Conservation (phyloP, 2,888 invertebrate species). For the Fragum sueziense region DNA sequence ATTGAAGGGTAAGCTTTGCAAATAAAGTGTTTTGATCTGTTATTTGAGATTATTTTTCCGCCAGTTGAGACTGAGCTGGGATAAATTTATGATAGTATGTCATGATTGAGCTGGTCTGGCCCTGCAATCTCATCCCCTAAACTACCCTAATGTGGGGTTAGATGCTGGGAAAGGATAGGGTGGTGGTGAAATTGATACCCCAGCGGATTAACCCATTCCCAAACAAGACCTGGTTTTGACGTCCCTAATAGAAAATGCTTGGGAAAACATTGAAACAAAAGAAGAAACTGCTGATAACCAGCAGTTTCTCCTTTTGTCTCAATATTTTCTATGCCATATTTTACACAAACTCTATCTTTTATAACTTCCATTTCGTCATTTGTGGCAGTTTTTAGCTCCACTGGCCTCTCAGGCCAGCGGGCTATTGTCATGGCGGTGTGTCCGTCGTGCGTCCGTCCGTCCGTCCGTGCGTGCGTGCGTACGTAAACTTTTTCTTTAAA, state of each 20-base stretch:
- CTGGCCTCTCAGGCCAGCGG: too few relatives aligned
- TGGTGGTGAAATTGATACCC: slow-evolving; percentile 7
- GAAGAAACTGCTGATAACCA: too few relatives aligned
- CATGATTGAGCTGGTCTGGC: slow-evolving; percentile 26
- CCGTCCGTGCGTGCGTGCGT: too few relatives aligned
- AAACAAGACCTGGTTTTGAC: too few relatives aligned
- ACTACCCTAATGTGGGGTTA: slow-evolving; percentile 2
- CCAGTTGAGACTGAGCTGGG: background rate
- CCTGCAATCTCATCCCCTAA: slow-evolving; percentile 14
- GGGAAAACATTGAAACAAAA: too few relatives aligned
- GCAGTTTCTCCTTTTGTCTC: background rate
- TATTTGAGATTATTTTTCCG: slow-evolving; percentile 19
- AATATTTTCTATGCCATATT: background rate
- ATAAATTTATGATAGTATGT: slow-evolving; percentile 44
- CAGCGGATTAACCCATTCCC: background rate
- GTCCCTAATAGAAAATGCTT: too few relatives aligned
- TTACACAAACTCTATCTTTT: too few relatives aligned
- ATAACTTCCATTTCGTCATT: too few relatives aligned
- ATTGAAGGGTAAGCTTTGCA: background rate
- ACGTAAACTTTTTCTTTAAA: too few relatives aligned
- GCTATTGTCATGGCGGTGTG: too few relatives aligned
- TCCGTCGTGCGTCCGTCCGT: background rate
- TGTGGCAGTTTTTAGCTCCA: too few relatives aligned
- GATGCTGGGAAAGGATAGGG: slow-evolving; percentile 2
- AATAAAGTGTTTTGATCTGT: background rate